A percentile compares a stretch with the other conserved stretches of the same genome.
These are phyloP conservation scores for Hybos culiciformis DNA, from an alignment of 2,888 invertebrate genomes.

Conservation along the genomic window DNA sequence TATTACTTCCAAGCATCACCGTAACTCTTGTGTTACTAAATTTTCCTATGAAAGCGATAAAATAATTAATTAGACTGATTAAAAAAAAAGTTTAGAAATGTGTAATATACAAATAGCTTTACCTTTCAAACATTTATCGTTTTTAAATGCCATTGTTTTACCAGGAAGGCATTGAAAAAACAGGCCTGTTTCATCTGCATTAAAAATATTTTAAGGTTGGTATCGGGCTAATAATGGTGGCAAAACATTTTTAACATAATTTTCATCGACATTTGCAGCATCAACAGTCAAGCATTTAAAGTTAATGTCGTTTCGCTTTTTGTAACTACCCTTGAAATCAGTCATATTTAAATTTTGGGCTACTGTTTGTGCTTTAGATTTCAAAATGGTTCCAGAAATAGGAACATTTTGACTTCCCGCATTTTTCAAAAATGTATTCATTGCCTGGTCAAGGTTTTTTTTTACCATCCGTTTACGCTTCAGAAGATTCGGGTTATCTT, in stretches of 20 bases:
- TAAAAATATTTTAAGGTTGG: constrained; percentile 14
- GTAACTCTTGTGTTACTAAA: constrained; percentile 22
- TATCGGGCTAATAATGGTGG: constrained; percentile 18
- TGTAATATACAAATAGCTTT: too few species aligned
- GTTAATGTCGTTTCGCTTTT: constrained; percentile 7
- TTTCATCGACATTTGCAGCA: not conserved
- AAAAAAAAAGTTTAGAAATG: too few species aligned
- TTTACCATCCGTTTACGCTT: not conserved
- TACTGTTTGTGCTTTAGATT: not conserved
- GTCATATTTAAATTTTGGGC: too few species aligned
- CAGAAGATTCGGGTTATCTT: too few species aligned
- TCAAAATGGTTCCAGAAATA: not conserved
- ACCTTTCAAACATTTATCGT: constrained; percentile 21
- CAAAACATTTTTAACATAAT: constrained; percentile 14
- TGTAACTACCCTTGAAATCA: constrained; percentile 9
- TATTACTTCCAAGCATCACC: constrained; percentile 23
- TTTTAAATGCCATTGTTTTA: constrained; percentile 21
- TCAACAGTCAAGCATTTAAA: not conserved
- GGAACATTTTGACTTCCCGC: not conserved
- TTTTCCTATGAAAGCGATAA: too few species aligned
- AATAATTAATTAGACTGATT: too few species aligned
- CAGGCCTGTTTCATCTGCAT: constrained; percentile 19
- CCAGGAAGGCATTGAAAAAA: constrained; percentile 21
- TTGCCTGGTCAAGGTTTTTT: not conserved
- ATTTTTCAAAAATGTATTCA: not conserved